These are phyloP conservation scores for Liodrosophila aerea DNA, from an alignment of 2,888 invertebrate species.

Conservation along the genomic window DNA sequence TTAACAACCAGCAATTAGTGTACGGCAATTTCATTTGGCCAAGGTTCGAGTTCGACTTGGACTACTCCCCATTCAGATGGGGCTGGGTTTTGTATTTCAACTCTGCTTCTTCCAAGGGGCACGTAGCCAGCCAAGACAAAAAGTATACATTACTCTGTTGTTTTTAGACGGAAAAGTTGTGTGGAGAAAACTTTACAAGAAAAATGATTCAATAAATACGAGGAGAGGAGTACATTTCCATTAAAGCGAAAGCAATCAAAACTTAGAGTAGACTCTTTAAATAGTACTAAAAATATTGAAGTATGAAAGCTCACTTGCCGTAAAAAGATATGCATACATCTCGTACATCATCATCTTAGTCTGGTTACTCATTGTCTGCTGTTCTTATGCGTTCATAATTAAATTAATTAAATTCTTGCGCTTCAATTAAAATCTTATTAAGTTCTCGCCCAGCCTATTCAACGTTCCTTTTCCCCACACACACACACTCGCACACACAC, in stretches of 20 bases:
- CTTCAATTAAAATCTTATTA: slow-evolving; percentile 79
- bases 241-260: too few species aligned
- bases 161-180: too few species aligned
- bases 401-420: slow-evolving; percentile 79
- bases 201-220: too few species aligned
- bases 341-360: slow-evolving; percentile 28
- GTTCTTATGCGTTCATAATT: slow-evolving; percentile 59
- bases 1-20: slow-evolving; percentile 55
- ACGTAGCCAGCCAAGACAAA: too few species aligned
- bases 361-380: slow-evolving; percentile 22
- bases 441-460: slow-evolving; percentile 53
- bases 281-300: too few species aligned
- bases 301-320: too few species aligned
- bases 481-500: background rate
- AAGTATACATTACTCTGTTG: too few species aligned
- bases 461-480: background rate
- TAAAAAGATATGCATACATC: too few species aligned
- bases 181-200: too few species aligned
- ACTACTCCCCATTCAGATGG: too few species aligned
- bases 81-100: background rate
- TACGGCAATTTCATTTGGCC: slow-evolving; percentile 24
- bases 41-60: background rate
- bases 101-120: slow-evolving; percentile 27
- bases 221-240: background rate
- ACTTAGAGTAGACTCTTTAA: too few species aligned